phyloP scores from a whole-genome alignment of 2,888 invertebrate species.

The Heliconius ethilla region DNA sequence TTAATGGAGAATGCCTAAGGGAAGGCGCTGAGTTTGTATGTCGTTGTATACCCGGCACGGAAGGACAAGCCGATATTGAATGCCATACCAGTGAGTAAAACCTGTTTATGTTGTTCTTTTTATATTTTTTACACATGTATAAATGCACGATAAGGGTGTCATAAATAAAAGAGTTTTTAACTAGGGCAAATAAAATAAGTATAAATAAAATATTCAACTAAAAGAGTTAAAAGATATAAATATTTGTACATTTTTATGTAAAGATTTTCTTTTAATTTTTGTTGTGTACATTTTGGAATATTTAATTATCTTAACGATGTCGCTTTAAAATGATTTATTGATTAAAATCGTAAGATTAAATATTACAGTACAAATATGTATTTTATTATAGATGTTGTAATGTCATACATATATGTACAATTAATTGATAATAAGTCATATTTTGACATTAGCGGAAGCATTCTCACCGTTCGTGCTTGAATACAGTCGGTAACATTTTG shows the following conservation, averaged over 20 bases:
- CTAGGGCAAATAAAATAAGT: background rate
- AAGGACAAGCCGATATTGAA: constrained; percentile 87
- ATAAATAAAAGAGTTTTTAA: background rate
- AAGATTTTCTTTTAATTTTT: background rate
- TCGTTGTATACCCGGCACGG: constrained; percentile 88
- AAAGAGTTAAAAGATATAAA: background rate
- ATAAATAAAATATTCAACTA: background rate
- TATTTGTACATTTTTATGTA: constrained; percentile 18
- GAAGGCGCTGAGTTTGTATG: constrained; percentile 92
- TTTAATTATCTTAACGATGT: background rate
- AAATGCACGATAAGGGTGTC: constrained; percentile 70
- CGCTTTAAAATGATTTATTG: background rate
- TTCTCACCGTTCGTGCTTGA: constrained; percentile 83
- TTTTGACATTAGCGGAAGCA: constrained; percentile 78
- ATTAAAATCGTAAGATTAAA: background rate
- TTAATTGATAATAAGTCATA: constrained; percentile 51
- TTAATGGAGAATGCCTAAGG: constrained; percentile 92
- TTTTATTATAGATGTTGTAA: constrained; percentile 36
- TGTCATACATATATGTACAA: constrained; percentile 45
- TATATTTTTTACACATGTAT: constrained; percentile 66
- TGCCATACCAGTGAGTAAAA: constrained; percentile 83
- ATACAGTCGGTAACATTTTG: constrained; percentile 80
- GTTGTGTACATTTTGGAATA: constrained; percentile 5
- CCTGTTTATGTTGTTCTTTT: constrained; percentile 26
- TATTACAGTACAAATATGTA: constrained; percentile 46